phyloP scores from a whole-genome alignment of 2,797 vertebrate genomes.

The Staurois parvus region DNA sequence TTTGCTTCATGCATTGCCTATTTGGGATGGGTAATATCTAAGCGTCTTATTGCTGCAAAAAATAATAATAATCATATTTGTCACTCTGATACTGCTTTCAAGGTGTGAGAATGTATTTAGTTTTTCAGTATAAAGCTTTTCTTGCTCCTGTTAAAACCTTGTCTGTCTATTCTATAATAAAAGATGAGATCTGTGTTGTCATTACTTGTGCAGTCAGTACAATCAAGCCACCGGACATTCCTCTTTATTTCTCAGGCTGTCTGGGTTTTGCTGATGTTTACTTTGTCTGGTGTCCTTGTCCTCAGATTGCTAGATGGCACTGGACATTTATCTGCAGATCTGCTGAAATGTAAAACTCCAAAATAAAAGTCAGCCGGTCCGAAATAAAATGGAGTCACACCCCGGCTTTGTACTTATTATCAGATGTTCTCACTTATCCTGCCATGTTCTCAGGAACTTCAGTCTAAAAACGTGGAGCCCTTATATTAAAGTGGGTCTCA shows the following conservation, averaged over 20 bases:
- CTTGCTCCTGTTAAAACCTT: too few species aligned
- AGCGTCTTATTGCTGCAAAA: too few species aligned
- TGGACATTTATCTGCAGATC: constrained; percentile 14
- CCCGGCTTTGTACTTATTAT: background rate
- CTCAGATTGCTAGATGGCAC: constrained; percentile 18
- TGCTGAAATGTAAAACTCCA: constrained; percentile 4
- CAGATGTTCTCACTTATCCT: background rate
- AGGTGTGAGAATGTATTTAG: too few species aligned
- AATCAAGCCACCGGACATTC: background rate
- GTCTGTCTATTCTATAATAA: too few species aligned
- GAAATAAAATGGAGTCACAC: constrained; percentile 9
- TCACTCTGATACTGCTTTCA: too few species aligned
- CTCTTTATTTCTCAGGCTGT: background rate
- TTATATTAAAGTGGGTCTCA: background rate
- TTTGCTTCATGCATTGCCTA: too few species aligned
- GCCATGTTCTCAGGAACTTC: background rate
- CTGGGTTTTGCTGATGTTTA: constrained; percentile 25
- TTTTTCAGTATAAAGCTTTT: too few species aligned
- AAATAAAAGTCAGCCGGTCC: constrained; percentile 11
- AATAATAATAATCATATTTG: too few species aligned
- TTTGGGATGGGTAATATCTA: too few species aligned
- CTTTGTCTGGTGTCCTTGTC: background rate
- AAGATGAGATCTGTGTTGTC: too few species aligned
- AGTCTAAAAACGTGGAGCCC: background rate
- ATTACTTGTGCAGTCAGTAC: too few species aligned